These are phyloP conservation scores for Bombus affinis DNA, from an alignment of 1,140 invertebrate genomes.

Conservation along the genomic window DNA sequence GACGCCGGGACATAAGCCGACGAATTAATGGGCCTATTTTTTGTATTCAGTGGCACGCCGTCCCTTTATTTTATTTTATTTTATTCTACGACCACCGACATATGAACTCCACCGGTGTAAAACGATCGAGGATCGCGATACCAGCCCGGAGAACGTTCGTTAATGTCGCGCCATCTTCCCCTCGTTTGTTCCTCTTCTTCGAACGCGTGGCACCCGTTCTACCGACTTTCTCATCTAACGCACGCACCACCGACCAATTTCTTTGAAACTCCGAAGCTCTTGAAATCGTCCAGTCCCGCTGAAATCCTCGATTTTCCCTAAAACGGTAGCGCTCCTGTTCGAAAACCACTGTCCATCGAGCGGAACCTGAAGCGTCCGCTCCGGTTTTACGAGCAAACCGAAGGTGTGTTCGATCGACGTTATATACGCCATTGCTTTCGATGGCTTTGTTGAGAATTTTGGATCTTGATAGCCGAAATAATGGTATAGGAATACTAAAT, in stretches of 20 bases:
- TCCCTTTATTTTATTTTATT: constrained; percentile 65
- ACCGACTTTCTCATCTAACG: background rate
- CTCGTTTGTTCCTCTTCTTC: constrained; percentile 5
- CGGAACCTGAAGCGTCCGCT: too few relatives aligned
- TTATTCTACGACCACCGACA: constrained; percentile 32
- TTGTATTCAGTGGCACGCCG: constrained; percentile 65
- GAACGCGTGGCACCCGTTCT: background rate
- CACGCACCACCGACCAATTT: background rate
- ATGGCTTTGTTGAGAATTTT: too few relatives aligned
- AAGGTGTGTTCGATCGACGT: too few relatives aligned
- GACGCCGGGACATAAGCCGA: constrained; percentile 63
- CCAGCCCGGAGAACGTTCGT: constrained; percentile 44
- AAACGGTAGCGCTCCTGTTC: too few relatives aligned
- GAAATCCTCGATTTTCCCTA: too few relatives aligned
- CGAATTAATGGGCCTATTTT: constrained; percentile 74
- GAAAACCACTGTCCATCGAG: too few relatives aligned
- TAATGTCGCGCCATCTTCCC: constrained; percentile 52
- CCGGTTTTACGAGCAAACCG: too few relatives aligned
- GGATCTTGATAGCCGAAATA: too few relatives aligned
- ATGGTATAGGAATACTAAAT: too few relatives aligned
- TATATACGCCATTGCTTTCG: too few relatives aligned
- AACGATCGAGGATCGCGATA: constrained; percentile 62
- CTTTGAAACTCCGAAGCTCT: background rate
- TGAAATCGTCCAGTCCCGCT: too few relatives aligned
- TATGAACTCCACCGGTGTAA: constrained; percentile 42